Evolutionary conservation across 2,797 vertebrate genomes (phyloP), one percentile per base, ranked within the genome.

Genomic region (Anolis apletophallus): DNA sequence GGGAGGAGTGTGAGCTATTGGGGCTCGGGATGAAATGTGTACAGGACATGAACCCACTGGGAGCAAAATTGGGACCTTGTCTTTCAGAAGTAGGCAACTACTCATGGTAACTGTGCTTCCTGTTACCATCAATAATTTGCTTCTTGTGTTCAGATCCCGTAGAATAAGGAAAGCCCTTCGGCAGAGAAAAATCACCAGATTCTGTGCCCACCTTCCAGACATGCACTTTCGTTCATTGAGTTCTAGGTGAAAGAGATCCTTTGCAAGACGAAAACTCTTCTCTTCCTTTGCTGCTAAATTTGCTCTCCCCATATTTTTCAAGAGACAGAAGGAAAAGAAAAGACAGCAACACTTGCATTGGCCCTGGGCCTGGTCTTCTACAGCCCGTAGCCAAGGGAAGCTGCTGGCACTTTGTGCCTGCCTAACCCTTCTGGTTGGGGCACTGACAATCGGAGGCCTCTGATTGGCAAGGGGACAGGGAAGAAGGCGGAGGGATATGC

Each of bases 301-400:
- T 34, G 46, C 34, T 76, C 36, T 46, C 46, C 68, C 32, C 52
- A 75, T 46, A n/a, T 69, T 86, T 76, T 61, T 86, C 50, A 81
- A 50, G 59, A 34, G 46, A 46, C 50, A 81, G n/a, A 76, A 86
- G 67, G 50, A 86, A 32, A 85, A 80, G 57, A 80, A 86, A 80
- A 80, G 57, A 76, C 46, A 86, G 19, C 50, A 68, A 54, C 0
- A 79, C 23, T 59, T 73, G 69, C 1, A 5, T 23, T 67, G 79
- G 79, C 57, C 32, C 19, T 67, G 10, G 46, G 79, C 85, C 59
- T 21, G 61, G 26, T 68, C 46, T 64, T 36, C 71, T 67, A 40
- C 1, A 76, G 72, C 40, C 8, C 5, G 21, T 34, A 75, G 72
- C 71, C 46, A 86, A 68, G 46, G 34, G 71, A 75, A 67, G 59